Evolutionary conservation across 2,888 invertebrate species (phyloP).

Genomic region (Synanthedon myopaeformis): DNA sequence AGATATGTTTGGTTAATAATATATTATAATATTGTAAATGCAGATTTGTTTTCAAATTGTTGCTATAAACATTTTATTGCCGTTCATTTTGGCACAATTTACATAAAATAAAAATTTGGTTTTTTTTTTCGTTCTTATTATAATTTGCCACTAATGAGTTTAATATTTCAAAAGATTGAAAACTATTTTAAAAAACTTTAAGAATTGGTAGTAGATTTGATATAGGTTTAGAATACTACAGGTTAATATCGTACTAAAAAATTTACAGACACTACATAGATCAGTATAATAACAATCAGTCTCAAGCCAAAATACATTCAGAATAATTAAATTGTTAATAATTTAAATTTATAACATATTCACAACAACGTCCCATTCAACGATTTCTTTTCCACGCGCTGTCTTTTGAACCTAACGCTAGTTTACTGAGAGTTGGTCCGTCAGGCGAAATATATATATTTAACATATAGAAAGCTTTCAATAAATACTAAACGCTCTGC

Average conservation of each 20-base stretch:
- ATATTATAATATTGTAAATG: neutral
- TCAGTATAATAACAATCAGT: slow-evolving; percentile 55
- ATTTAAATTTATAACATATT: neutral
- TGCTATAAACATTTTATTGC: slow-evolving; percentile 11
- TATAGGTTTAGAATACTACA: slow-evolving; percentile 1
- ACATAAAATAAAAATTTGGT: slow-evolving; percentile 9
- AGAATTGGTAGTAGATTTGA: slow-evolving; percentile 1
- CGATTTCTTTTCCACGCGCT: too few relatives aligned
- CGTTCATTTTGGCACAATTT: slow-evolving; percentile 27
- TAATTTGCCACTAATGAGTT: slow-evolving; percentile 14
- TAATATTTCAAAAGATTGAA: slow-evolving; percentile 3
- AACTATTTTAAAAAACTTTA: neutral
- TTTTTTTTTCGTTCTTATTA: neutral
- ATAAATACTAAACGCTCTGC: slow-evolving; percentile 15
- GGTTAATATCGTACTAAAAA: slow-evolving; percentile 30
- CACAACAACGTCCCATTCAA: neutral
- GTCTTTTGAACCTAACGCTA: slow-evolving; percentile 37
- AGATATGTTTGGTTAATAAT: neutral
- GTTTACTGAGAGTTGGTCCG: slow-evolving; percentile 58
- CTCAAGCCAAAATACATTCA: slow-evolving; percentile 49
- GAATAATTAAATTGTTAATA: slow-evolving; percentile 13
- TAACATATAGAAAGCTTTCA: slow-evolving; percentile 28
- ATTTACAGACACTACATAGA: slow-evolving; percentile 22
- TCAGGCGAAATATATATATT: slow-evolving; percentile 33
- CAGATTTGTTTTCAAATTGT: neutral